phyloP scores from a whole-genome alignment of 2,888 invertebrate genomes.

The Euplagia quadripunctaria region DNA sequence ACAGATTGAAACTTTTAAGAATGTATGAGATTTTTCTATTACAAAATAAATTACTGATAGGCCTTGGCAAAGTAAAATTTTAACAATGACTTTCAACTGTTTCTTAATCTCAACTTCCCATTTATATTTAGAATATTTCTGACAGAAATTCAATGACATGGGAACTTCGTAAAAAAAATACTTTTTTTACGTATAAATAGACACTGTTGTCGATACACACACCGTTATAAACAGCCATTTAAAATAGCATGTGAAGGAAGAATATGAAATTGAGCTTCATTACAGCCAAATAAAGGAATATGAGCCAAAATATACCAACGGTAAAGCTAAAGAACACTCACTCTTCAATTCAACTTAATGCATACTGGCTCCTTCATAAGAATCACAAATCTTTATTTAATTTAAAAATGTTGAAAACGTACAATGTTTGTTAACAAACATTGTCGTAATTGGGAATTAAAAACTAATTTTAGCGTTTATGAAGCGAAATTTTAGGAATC shows the following conservation, averaged over 20 bases:
- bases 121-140: conserved; percentile 12
- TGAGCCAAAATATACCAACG: conserved; percentile 39
- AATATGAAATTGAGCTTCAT: conserved; percentile 53
- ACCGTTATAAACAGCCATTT: conserved; percentile 45
- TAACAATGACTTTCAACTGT: conserved; percentile 6
- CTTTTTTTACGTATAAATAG: conserved; percentile 44
- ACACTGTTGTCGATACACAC: conserved; percentile 37
- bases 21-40: conserved; percentile 28
- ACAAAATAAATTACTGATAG: conserved; percentile 27
- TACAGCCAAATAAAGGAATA: conserved; percentile 49
- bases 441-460: conserved; percentile 4
- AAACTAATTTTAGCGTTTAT: conserved; percentile 22
- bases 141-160: conserved; percentile 48
- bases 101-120: conserved; percentile 26
- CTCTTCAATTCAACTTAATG: conserved; percentile 21
- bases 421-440: neutral
- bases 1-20: conserved; percentile 21
- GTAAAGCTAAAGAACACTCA: conserved; percentile 31
- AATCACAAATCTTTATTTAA: conserved; percentile 24
- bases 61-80: conserved; percentile 29
- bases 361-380: conserved; percentile 28
- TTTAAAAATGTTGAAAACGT: neutral
- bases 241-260: conserved; percentile 53
- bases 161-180: conserved; percentile 42
- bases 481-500: conserved; percentile 26